Percentiles rank a stretch among this genome's conserved stretches.
Conservation (phyloP, 2,113 vertebrate genomes). For the Colistium nudipinnis region DNA sequence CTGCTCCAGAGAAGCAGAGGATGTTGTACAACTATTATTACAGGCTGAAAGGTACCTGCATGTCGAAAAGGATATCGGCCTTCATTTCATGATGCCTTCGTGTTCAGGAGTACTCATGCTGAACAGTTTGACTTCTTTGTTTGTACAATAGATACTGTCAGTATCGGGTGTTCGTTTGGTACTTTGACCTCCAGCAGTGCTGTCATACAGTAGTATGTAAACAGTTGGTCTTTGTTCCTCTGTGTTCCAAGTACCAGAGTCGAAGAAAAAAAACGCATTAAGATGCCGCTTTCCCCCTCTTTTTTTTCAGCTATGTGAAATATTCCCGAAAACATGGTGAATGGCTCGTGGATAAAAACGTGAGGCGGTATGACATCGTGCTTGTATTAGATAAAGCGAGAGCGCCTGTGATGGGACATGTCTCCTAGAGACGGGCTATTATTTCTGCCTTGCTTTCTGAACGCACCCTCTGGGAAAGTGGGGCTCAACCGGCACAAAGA, state of each 20-base stretch:
- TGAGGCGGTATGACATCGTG: not conserved
- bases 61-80: no score
- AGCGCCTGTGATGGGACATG: no score
- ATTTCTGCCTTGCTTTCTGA: slow-evolving; percentile 1
- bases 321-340: not conserved
- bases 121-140: not conserved
- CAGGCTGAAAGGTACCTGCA: no score
- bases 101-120: no score
- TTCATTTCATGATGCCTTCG: no score
- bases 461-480: slow-evolving; percentile 33
- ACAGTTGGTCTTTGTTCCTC: not conserved
- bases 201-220: not conserved
- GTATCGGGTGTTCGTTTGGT: not conserved
- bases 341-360: not conserved
- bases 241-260: not conserved
- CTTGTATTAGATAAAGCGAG: no score
- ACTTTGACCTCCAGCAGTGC: not conserved
- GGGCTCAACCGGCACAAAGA: slow-evolving; percentile 36
- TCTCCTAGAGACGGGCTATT: no score
- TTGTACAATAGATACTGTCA: not conserved
- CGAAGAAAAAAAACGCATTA: not conserved
- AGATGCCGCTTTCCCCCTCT: not conserved
- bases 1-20: no score
- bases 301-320: not conserved
- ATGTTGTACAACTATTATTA: no score